These are phyloP conservation scores for Ciconia boyciana DNA, from an alignment of 2,113 vertebrate species.

Conservation along the genomic window DNA sequence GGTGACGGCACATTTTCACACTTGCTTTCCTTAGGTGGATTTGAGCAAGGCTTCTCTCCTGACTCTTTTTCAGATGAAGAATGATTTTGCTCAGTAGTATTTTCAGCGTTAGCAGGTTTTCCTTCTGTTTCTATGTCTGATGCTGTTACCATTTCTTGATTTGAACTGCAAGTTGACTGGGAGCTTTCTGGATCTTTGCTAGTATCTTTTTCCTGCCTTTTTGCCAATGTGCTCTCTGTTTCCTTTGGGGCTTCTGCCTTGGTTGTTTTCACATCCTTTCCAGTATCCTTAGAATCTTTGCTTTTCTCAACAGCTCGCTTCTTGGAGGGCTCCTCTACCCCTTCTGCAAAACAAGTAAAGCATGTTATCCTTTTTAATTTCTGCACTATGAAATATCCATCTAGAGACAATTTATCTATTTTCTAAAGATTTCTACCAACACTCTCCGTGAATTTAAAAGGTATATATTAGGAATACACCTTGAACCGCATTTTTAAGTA, in stretches of 20 bases:
- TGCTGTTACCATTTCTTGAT: background rate
- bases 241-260: conserved; percentile 45
- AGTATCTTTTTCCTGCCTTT: conserved; percentile 47
- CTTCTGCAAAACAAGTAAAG: conserved; percentile 73
- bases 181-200: background rate
- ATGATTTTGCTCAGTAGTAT: conserved; percentile 27
- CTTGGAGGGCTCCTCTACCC: conserved; percentile 72
- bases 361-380: background rate
- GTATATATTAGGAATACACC: background rate
- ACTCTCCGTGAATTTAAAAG: background rate
- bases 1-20: conserved; percentile 40
- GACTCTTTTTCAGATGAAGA: conserved; percentile 49
- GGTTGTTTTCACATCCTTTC: conserved; percentile 49
- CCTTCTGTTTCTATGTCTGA: background rate
- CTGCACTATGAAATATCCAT: background rate
- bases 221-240: conserved; percentile 11
- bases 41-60: conserved; percentile 59
- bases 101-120: conserved; percentile 59
- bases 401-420: background rate
- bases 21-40: conserved; percentile 39
- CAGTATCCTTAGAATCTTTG: conserved; percentile 48
- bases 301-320: conserved; percentile 69
- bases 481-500: background rate
- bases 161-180: background rate
- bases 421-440: background rate